Evolutionary conservation across 2,888 invertebrate species (phyloP).

Genomic region (Choreutis nemorana): DNA sequence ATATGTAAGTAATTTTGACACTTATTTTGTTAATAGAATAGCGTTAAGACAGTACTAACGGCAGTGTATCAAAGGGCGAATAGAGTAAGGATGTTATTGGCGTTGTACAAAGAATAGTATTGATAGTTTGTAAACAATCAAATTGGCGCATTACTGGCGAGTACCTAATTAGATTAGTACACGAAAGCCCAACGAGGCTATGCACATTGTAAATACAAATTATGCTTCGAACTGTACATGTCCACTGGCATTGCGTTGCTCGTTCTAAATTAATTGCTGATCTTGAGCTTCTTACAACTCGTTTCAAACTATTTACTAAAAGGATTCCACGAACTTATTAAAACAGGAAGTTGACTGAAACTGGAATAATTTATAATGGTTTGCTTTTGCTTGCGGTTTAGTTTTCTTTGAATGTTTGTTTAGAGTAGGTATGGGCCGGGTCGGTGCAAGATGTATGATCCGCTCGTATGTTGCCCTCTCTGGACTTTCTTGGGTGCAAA

Average conservation of each 20-base stretch:
- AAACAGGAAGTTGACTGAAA: slow-evolving; percentile 1
- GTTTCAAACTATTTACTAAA: not conserved
- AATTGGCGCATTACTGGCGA: slow-evolving; percentile 68
- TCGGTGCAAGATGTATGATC: not conserved
- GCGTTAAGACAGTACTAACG: slow-evolving; percentile 49
- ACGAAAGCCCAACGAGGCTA: slow-evolving; percentile 57
- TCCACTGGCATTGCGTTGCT: slow-evolving; percentile 49
- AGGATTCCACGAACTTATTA: not conserved
- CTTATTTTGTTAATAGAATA: slow-evolving; percentile 60
- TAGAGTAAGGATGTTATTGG: slow-evolving; percentile 60
- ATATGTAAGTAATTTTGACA: slow-evolving; percentile 60
- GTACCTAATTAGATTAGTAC: slow-evolving; percentile 65
- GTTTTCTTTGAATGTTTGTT: slow-evolving; percentile 16
- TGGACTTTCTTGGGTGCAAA: slow-evolving; percentile 14
- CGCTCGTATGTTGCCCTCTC: slow-evolving; percentile 1
- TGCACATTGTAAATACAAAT: slow-evolving; percentile 45
- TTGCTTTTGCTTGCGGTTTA: slow-evolving; percentile 34
- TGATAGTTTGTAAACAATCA: slow-evolving; percentile 55
- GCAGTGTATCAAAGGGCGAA: slow-evolving; percentile 51
- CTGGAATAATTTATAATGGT: slow-evolving; percentile 17
- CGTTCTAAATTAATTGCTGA: slow-evolving; percentile 36
- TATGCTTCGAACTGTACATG: slow-evolving; percentile 35
- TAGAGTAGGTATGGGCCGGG: slow-evolving; percentile 2
- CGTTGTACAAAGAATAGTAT: slow-evolving; percentile 64
- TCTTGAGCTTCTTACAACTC: slow-evolving; percentile 6